A percentile compares a stretch with the other conserved stretches of the same genome.
Evolutionary conservation across 2,797 vertebrate species (phyloP).

Genomic region (Semaprochilodus insignis): DNA sequence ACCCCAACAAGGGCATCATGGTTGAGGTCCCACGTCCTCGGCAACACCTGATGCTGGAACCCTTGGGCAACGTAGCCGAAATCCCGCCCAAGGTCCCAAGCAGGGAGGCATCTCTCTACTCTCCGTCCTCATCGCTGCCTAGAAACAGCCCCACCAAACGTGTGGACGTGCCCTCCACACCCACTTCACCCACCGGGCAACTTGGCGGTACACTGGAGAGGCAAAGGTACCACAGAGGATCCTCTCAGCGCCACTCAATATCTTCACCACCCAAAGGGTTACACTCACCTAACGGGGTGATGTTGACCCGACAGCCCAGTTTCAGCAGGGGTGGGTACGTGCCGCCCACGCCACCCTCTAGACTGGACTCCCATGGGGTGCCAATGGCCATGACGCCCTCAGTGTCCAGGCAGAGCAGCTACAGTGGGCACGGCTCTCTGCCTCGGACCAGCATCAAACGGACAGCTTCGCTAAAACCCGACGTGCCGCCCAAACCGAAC

Average conservation of each 20-base stretch:
- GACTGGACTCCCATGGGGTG: constrained; percentile 94
- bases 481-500: constrained; percentile 97
- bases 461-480: constrained; percentile 96
- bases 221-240: constrained; percentile 94
- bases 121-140: constrained; percentile 94
- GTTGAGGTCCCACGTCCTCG: constrained; percentile 89
- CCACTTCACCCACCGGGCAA: constrained; percentile 86
- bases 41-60: constrained; percentile 92
- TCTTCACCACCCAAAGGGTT: constrained; percentile 94
- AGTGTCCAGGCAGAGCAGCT: constrained; percentile 93
- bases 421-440: constrained; percentile 93
- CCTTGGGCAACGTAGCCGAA: constrained; percentile 92
- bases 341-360: constrained; percentile 87
- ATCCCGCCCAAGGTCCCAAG: constrained; percentile 95
- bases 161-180: constrained; percentile 91
- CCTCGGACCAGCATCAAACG: constrained; percentile 95
- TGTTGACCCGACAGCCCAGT: constrained; percentile 94
- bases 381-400: constrained; percentile 88
- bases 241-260: constrained; percentile 95
- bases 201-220: constrained; percentile 94
- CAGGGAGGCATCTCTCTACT: constrained; percentile 95
- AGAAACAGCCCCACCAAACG: constrained; percentile 97
- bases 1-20: constrained; percentile 84
- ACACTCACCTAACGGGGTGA: constrained; percentile 89
- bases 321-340: constrained; percentile 92